Evolutionary conservation across 1,140 invertebrate species (phyloP).

Genomic region (Cryptotermes secundus): DNA sequence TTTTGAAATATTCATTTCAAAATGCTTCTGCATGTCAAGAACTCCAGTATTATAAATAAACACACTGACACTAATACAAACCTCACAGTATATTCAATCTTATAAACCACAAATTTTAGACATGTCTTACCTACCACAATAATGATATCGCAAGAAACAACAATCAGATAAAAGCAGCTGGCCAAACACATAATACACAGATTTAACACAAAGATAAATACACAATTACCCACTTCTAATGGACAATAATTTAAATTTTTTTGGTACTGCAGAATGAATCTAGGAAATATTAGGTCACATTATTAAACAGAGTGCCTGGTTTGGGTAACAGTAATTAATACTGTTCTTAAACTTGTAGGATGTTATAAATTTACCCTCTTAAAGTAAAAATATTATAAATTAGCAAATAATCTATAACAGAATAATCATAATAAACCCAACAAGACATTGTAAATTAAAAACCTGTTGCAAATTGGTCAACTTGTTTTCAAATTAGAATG

Average conservation of each 20-base stretch:
- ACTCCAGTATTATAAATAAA: not conserved
- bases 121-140: not conserved
- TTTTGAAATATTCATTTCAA: not conserved
- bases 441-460: not conserved
- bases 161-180: not conserved
- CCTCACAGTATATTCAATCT: not conserved
- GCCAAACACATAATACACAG: not conserved
- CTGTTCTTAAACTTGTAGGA: not conserved
- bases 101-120: not conserved
- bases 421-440: not conserved
- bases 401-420: not conserved
- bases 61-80: not conserved
- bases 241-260: not conserved
- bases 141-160: not conserved
- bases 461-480: not conserved
- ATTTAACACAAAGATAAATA: not conserved
- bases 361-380: not conserved
- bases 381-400: not conserved
- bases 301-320: not conserved
- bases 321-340: not conserved
- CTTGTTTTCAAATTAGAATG: not conserved
- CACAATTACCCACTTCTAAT: not conserved
- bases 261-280: not conserved
- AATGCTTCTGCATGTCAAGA: conserved; percentile 18
- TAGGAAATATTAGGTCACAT: not conserved